A percentile compares a stretch with the other conserved stretches of the same genome.
Conservation (phyloP, 2,888 invertebrate species). For the Aphidius colemani region DNA sequence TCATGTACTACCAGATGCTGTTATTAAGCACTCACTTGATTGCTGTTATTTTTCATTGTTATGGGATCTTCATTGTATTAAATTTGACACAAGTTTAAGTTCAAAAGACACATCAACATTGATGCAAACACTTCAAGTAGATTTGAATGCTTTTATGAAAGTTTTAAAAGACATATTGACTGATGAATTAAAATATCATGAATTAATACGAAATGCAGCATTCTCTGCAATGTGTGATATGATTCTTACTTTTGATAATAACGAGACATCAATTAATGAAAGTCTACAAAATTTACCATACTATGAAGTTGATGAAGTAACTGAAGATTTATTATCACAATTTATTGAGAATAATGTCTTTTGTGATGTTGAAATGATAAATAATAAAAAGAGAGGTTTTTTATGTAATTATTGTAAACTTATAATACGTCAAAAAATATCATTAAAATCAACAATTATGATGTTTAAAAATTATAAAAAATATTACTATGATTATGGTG, state of each 20-base stretch:
- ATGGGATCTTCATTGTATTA: conserved; percentile 86
- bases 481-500: conserved; percentile 98
- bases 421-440: conserved; percentile 95
- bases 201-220: conserved; percentile 64
- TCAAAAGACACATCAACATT: conserved; percentile 66
- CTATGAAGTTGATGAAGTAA: conserved; percentile 77
- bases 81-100: conserved; percentile 69
- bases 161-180: conserved; percentile 72
- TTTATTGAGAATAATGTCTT: conserved; percentile 95
- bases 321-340: conserved; percentile 76
- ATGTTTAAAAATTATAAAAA: conserved; percentile 98
- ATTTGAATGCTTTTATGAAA: conserved; percentile 74
- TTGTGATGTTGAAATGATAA: conserved; percentile 88
- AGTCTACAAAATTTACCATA: conserved; percentile 65
- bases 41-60: conserved; percentile 85
- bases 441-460: conserved; percentile 89
- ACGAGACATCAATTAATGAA: conserved; percentile 60
- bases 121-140: conserved; percentile 66
- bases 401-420: conserved; percentile 97
- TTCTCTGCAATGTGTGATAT: conserved; percentile 96
- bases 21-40: conserved; percentile 79
- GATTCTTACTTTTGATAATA: conserved; percentile 87
- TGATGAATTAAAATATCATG: conserved; percentile 41
- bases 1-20: conserved; percentile 60
- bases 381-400: conserved; percentile 92